Evolutionary conservation across 2,113 vertebrate species (phyloP).

Genomic region (Trichomycterus rosablanca): DNA sequence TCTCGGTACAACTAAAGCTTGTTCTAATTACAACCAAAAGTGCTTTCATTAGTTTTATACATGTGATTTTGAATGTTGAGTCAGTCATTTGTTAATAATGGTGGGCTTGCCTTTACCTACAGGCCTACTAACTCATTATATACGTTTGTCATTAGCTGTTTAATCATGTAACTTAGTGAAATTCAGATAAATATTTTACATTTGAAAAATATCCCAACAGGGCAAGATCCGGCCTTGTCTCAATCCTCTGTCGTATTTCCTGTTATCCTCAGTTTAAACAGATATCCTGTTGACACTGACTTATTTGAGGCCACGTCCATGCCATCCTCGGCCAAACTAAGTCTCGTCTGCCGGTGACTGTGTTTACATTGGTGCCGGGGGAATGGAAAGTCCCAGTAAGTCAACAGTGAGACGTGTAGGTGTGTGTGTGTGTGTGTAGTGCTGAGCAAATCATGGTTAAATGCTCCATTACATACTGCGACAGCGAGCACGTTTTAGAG

Average conservation of each 20-base stretch:
- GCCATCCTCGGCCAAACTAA: constrained; percentile 2
- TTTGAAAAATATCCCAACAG: no score
- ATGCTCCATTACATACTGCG: constrained; percentile 9
- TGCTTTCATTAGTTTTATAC: no score
- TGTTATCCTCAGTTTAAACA: constrained; percentile 14
- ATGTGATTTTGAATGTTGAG: no score
- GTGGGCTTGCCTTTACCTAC: no score
- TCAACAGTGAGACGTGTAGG: constrained; percentile 6
- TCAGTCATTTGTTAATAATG: no score
- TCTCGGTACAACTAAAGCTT: no score
- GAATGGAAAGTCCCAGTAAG: constrained; percentile 6
- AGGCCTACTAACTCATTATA: no score
- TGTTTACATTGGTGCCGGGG: constrained; percentile 10
- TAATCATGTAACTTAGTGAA: no score
- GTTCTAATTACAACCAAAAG: no score
- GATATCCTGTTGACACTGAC: constrained; percentile 13
- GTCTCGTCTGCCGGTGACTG: neutral
- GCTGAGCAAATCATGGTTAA: constrained; percentile 18
- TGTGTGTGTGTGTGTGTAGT: constrained; percentile 10
- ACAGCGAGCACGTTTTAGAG: constrained; percentile 16
- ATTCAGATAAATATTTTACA: no score
- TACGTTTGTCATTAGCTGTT: no score
- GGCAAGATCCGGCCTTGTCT: neutral
- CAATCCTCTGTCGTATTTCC: neutral
- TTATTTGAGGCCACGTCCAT: constrained; percentile 4